Base-by-base conservation (phyloP, 2,797 vertebrate species). In the Gadopsis bispinosus region DNA sequence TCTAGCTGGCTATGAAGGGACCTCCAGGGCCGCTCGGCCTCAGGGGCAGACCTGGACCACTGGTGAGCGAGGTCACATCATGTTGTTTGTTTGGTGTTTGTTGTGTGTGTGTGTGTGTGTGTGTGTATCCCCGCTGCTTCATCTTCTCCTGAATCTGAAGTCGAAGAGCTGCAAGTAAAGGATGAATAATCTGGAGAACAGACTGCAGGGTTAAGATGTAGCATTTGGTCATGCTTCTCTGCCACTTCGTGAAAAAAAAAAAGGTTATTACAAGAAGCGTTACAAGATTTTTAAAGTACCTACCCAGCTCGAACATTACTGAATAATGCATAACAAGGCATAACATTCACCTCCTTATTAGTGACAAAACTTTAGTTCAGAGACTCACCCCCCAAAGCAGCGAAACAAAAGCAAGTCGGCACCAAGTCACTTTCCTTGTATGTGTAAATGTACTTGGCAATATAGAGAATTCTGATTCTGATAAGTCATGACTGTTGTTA, bases 11-110 rank as follows among this genome's bases (percentile, higher is more conserved):
- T 0, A 87, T 98, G 94, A 96, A 97, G 84, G 98, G 98, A 53
- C 97, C 97, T 0, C 95, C 96, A 0, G 98, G 98, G 59, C 96
- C 98, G 0, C 94, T 97, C 73, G 98, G 98, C 14, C 96, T 98
- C 7, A 96, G 96, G 0, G 98, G 98, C 75, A 92, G 97, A 56
- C 96, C 97, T 0, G 98, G 98, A 26, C 97, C 97, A 0, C 87
- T 98, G 95, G 98, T 98, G 89, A 96, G 96, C 96, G 77, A 96
- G 91, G 83, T 69, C 1, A 63, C 35, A 48, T 54, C 19, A 37
- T 11, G 9, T 3, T 39, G 16, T 71, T 6, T 26, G 47, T 56
- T 64, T 61, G 8, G 9, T 11, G 5, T 68, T 33, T 47, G 5
- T 12, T 48, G 12, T 45, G 9, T 53, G 26, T 26, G 26, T 26